These are phyloP conservation scores for Clistopyga incitator DNA, from an alignment of 2,888 invertebrate species.

Conservation along the genomic window DNA sequence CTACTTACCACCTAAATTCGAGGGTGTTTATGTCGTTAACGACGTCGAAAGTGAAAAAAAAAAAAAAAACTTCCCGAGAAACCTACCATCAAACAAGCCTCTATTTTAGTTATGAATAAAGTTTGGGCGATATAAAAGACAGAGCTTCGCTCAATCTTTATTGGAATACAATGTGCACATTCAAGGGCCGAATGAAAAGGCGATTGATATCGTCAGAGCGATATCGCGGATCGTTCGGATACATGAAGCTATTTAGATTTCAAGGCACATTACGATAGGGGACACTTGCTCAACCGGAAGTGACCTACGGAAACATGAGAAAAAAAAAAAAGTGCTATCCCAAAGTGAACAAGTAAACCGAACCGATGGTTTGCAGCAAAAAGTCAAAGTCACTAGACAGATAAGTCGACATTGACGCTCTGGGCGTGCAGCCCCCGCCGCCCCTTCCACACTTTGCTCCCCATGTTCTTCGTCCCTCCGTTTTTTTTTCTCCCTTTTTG, in stretches of 20 bases:
- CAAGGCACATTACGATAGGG: neutral
- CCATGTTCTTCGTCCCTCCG: slow-evolving; percentile 30
- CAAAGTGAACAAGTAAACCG: neutral
- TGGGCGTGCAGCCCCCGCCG: slow-evolving; percentile 70
- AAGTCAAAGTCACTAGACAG: slow-evolving; percentile 53
- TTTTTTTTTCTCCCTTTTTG: slow-evolving; percentile 56
- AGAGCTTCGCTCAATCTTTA: neutral
- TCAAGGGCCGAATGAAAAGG: neutral
- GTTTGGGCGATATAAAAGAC: neutral
- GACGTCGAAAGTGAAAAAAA: slow-evolving; percentile 60
- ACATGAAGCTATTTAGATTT: neutral
- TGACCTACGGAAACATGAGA: slow-evolving; percentile 29
- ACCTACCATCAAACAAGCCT: neutral
- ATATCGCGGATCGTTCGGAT: slow-evolving; percentile 9
- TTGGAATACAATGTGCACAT: neutral
- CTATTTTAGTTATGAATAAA: neutral
- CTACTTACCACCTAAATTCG: slow-evolving; percentile 73
- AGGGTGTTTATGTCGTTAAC: slow-evolving; percentile 35
- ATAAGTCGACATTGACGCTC: slow-evolving; percentile 72
- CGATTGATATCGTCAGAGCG: slow-evolving; percentile 15
- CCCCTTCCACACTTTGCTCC: slow-evolving; percentile 20
- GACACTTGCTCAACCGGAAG: slow-evolving; percentile 36
- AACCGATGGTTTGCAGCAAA: slow-evolving; percentile 19
- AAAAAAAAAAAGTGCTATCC: slow-evolving; percentile 20
- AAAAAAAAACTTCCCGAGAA: slow-evolving; percentile 31